phyloP scores from a whole-genome alignment of 1,140 invertebrate genomes.

The Magallana angulata region DNA sequence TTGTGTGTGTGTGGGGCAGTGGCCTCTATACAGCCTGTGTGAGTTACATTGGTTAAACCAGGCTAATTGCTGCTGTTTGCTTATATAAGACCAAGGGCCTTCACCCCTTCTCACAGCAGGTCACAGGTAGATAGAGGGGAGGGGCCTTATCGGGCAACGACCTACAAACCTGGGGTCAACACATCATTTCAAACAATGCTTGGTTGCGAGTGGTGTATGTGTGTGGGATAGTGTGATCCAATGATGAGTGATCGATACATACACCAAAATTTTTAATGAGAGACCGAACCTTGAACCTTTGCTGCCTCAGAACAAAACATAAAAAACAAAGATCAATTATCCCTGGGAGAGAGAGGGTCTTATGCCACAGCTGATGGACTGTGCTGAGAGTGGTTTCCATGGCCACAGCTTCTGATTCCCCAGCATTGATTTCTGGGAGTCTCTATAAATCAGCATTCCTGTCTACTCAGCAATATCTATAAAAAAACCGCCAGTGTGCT shows the following conservation, averaged over 20 bases:
- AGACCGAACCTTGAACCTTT: background rate
- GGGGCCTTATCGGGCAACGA: background rate
- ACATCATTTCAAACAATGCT: background rate
- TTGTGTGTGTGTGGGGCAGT: background rate
- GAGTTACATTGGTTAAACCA: background rate
- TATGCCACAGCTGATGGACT: background rate
- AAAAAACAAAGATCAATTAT: background rate
- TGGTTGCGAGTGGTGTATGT: no score
- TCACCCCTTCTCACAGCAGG: background rate
- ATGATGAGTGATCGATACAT: background rate
- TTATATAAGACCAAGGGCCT: slow-evolving; percentile 16
- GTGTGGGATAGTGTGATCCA: no score
- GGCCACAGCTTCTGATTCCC: background rate
- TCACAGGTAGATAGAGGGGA: background rate
- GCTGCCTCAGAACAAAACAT: background rate
- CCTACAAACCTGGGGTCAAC: slow-evolving; percentile 22
- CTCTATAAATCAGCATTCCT: background rate
- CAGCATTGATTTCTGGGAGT: background rate
- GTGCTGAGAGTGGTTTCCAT: background rate
- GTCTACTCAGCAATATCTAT: background rate
- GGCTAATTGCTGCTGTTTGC: background rate
- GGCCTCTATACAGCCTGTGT: background rate
- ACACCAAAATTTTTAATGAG: background rate
- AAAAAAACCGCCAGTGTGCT: background rate
- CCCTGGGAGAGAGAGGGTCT: background rate